Evolutionary conservation across 2,888 invertebrate species (phyloP), one percentile per base, ranked within the genome.

Genomic region (Coleophora deauratella): DNA sequence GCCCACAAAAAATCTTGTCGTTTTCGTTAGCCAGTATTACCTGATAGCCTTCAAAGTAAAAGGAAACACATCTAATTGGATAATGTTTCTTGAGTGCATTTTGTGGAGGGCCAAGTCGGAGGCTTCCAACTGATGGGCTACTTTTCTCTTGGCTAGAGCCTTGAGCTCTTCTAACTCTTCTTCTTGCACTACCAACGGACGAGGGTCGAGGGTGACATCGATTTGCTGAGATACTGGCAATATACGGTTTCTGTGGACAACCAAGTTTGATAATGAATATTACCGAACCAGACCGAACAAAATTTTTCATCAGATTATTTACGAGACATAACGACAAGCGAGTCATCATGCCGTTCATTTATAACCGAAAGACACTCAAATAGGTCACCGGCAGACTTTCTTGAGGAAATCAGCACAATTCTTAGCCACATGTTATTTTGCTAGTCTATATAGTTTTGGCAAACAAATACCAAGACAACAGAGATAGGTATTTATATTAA

Each of bases 121-220:
- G 47, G 91, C 92, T 53, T 92, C 91, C 2, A 92, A 81, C 47
- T 91, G 89, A 59, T 90, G 92, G 0, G 91, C 91, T 28, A 91
- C 64, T 64, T 92, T 92, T 33, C 88, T 80, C 15, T 85, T 79
- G 1, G 93, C 89, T 30, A 92, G 72, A 3, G 89, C 87, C 53
- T 90, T 86, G 45, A 92, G 88, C 0, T 86, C 86, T 1, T 88
- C 80, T 3, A 93, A 66, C 39, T 88, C 87, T 2, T 74, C 63
- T 33, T 90, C 85, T 39, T 92, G 87, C 42, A 91, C 89, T 10
- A 74, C 71, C 0, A 89, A 86, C 2, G 94, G 90, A 35, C 93
- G 86, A 0, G 82, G 72, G 64, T 95, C 93, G 1, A 94, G 72
- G 35, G 90, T 88, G 9, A 94, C 82, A 43, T 91, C 88, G 33